Base-by-base conservation (phyloP, 1,140 invertebrate species). In the Atta cephalotes region DNA sequence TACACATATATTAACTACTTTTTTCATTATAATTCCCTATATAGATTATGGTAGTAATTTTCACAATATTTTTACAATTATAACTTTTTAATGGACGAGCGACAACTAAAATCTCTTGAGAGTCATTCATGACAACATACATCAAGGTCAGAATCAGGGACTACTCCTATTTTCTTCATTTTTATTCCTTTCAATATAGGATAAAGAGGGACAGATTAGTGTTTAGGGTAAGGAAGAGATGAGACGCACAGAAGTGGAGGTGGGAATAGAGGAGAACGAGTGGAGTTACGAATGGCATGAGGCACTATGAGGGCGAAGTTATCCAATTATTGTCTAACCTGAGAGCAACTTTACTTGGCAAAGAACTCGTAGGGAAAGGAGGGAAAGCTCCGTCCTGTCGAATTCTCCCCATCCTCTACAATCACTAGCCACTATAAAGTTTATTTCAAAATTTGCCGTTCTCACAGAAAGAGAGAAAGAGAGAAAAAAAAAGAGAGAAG, bases 321-420 rank as follows among this genome's bases (percentile, higher is more conserved):
- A 95, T 95, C 94, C 94, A 95, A 95, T 95, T 95, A 95, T 95
- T 95, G 94, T 95, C 94, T 95, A 95, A 95, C 94, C 95, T 94
- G 94, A 93, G 92, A 94, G 94, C 94, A 95, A 95, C 93, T 95
- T 95, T 94, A 92, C 94, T 93, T 92, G 91, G 85, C 89, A 82
- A 89, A 90, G 91, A 89, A 92, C 88, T 79, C 87, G 88, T 89
- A 76, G 90, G 10, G 28, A 63, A 51, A 82, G 68, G 84, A 65
- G 68, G 79, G 60, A 58, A 91, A 86, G 88, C 92, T 88, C 91
- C 66, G 88, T 88, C 89, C 89, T 89, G 85, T 84, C 88, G 90
- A 85, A 90, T 88, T 84, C 84, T 78, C 80, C 88, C 74, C 78
- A 62, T 86, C 68, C 71, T 79, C 93, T 91, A 93, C 92, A 94